Conservation (phyloP, 2,797 vertebrate genomes). For the Microhierax caerulescens region DNA sequence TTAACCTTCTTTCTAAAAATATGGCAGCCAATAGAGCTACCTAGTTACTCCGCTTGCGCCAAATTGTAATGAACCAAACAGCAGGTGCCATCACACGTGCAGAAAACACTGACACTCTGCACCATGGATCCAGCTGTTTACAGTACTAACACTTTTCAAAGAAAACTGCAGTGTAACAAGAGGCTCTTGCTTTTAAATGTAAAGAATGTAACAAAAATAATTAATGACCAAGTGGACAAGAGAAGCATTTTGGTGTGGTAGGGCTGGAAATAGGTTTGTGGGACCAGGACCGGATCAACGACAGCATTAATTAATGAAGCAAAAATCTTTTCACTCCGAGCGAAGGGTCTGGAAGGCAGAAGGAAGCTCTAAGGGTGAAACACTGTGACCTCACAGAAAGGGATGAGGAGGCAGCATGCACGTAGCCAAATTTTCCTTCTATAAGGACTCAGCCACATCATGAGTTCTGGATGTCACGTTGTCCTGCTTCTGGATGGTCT, state of each 20-base stretch:
- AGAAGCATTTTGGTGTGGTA: neutral
- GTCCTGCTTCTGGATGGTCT: neutral
- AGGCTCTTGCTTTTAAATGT: neutral
- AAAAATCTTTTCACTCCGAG: neutral
- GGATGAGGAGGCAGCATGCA: neutral
- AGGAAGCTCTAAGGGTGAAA: neutral
- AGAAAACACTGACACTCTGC: neutral
- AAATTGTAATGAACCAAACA: neutral
- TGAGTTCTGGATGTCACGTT: no score
- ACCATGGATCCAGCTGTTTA: neutral
- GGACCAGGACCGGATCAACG: neutral
- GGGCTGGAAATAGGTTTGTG: neutral
- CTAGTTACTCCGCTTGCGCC: neutral
- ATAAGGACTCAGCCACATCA: neutral
- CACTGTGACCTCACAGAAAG: fast-evolving
- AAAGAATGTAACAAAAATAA: neutral
- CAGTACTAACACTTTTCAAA: neutral
- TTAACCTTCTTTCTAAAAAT: conserved; percentile 44
- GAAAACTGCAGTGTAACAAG: neutral
- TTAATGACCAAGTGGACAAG: neutral
- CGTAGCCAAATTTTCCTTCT: neutral
- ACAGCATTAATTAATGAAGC: neutral
- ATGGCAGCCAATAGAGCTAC: conserved; percentile 8
- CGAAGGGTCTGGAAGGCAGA: neutral
- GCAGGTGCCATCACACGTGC: neutral